Evolutionary conservation across 2,888 invertebrate species (phyloP), one percentile per base, ranked within the genome.

Genomic region (Timema cristinae): DNA sequence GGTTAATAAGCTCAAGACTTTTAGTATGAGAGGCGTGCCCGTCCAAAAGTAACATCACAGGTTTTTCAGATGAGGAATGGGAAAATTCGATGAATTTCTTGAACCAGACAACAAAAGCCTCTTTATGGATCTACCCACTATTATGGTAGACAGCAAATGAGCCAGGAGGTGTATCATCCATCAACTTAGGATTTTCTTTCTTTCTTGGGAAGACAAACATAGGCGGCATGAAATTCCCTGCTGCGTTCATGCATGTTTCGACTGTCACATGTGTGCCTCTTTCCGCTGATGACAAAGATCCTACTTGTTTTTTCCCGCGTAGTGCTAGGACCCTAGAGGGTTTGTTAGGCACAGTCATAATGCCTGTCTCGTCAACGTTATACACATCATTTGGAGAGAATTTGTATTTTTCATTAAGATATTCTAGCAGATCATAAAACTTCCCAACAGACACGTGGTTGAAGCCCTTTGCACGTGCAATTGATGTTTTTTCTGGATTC

Each of bases 181-280:
- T 54, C 48, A 76, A 67, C 50, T 70, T 61, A 47, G 73, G 71
- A 49, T 63, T 63, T 8, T 8, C 63, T 15, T 32, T 63, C 63
- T 63, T 63, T 6, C 63, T 8, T 10, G 16, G 63, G 48, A 63
- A 63, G 10, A 63, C 16, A 15, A 63, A 63, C 32, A 63, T 68
- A 32, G 68, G 68, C 8, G 50, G 9, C 51, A 68, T 63, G 13
- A 11, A 63, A 63, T 63, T 15, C 9, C 63, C 63, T 15, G 63
- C 63, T 47, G 63, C 63, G 13, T 63, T 16, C 63, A 63, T 79
- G 59, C 77, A 76, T 48, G 74, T 75, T 56, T 79, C 76, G 61
- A 78, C 72, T 15, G 80, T 80, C 8, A 80, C 74, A n/a, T 77
- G 75, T 52, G 77, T 77, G 7, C 79, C 80, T 71, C 80, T 73